Percentiles rank a stretch among this genome's conserved stretches.
These are phyloP conservation scores for Orbicella faveolata DNA, from an alignment of 64 coral and sea anemone species.

Conservation along the genomic window DNA sequence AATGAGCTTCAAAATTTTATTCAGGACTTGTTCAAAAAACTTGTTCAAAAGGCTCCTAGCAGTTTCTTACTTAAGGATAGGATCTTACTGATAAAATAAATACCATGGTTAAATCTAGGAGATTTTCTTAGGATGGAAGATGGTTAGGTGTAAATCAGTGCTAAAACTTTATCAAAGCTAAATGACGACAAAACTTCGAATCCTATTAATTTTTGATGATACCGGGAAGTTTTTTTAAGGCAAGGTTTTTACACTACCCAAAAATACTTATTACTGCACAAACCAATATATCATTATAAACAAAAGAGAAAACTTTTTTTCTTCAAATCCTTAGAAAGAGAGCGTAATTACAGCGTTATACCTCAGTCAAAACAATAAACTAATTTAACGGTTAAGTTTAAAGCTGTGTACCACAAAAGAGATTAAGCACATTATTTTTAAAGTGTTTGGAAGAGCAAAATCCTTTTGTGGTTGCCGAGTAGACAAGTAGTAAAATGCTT, in stretches of 20 bases:
- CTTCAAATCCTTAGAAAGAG: background rate
- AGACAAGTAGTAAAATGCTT: background rate
- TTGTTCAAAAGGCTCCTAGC: no score
- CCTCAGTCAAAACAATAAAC: background rate
- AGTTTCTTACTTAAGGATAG: no score
- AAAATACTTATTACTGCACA: background rate
- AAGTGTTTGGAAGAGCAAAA: background rate
- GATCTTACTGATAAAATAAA: background rate
- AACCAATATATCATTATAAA: background rate
- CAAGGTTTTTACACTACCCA: background rate
- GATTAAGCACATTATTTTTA: background rate
- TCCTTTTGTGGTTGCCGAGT: background rate
- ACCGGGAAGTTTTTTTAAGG: background rate
- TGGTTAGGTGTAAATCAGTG: background rate
- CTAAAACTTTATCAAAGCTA: background rate
- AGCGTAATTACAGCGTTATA: background rate
- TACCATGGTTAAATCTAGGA: background rate
- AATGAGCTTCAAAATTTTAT: no score
- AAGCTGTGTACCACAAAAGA: background rate
- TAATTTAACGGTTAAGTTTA: background rate
- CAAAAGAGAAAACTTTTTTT: background rate
- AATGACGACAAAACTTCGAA: background rate
- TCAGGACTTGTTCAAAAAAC: no score
- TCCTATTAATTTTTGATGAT: conserved; percentile 6
- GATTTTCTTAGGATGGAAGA: background rate